Evolutionary conservation across 30 jellyfish, hydroid and myxozoan genomes (phyloP).

Genomic region (Nemopilema nomurai): DNA sequence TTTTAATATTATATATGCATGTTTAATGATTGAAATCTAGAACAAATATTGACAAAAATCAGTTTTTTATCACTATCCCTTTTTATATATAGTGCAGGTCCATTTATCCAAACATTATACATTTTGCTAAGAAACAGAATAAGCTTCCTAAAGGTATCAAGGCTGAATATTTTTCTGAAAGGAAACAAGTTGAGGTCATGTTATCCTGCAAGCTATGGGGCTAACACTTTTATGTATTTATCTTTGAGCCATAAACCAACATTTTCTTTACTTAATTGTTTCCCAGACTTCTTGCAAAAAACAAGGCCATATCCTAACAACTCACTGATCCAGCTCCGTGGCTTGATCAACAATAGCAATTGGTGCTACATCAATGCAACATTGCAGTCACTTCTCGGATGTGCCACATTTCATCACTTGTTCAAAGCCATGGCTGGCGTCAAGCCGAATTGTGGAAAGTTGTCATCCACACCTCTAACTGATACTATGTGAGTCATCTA

Average conservation of each 20-base stretch:
- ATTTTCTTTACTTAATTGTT: not conserved
- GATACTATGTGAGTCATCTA: conserved; percentile 92
- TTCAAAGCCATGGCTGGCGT: conserved; percentile 64
- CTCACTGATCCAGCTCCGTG: conserved; percentile 77
- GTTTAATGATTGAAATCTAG: too few relatives aligned
- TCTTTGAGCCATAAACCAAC: not conserved
- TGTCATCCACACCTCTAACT: conserved; percentile 86
- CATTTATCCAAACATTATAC: too few relatives aligned
- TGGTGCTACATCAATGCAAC: conserved; percentile 99
- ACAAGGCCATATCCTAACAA: conserved; percentile 23
- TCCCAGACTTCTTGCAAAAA: conserved; percentile 51
- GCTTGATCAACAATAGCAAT: conserved; percentile 89
- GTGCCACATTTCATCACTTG: conserved; percentile 73
- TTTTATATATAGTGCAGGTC: too few relatives aligned
- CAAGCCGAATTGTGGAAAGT: conserved; percentile 45
- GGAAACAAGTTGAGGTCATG: too few relatives aligned
- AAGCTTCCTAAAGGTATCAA: too few relatives aligned
- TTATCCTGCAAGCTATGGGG: too few relatives aligned
- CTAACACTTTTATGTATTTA: not conserved
- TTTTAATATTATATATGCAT: too few relatives aligned
- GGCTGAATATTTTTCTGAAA: too few relatives aligned
- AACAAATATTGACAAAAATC: too few relatives aligned
- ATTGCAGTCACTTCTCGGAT: conserved; percentile 88
- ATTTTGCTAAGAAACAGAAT: too few relatives aligned
- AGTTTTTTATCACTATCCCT: too few relatives aligned